Conservation (phyloP, 2,113 vertebrate species). For the Entomyzon cyanotis region DNA sequence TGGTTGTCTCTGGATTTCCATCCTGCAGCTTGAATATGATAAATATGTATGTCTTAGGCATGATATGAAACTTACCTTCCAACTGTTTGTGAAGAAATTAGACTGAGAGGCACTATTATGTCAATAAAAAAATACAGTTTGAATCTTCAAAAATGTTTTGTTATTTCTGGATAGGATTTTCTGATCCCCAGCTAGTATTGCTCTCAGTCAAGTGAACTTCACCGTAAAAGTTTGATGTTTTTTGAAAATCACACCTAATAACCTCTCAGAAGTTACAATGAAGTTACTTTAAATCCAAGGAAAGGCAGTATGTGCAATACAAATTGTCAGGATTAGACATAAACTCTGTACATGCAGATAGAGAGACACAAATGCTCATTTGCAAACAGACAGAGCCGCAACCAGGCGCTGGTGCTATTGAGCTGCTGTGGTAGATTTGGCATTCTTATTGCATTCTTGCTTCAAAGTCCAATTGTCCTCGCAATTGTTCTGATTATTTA, state of each 20-base stretch:
- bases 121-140: neutral
- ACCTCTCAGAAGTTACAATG: neutral
- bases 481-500: constrained; percentile 24
- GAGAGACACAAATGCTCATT: neutral
- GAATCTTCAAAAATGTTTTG: neutral
- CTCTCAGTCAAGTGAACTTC: neutral
- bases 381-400: neutral
- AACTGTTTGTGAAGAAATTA: neutral
- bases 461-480: constrained; percentile 31
- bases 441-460: neutral
- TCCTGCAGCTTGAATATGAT: neutral
- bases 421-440: neutral
- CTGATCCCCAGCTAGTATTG: neutral
- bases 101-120: neutral
- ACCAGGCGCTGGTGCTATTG: neutral
- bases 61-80: neutral
- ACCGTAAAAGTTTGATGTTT: neutral
- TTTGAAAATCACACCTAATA: constrained; percentile 6
- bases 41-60: neutral
- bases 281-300: neutral
- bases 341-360: neutral
- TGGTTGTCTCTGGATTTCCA: neutral
- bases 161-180: neutral
- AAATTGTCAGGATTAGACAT: neutral
- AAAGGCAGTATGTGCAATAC: neutral